phyloP scores from a whole-genome alignment of 1,140 invertebrate genomes.

The Fopius arisanus region DNA sequence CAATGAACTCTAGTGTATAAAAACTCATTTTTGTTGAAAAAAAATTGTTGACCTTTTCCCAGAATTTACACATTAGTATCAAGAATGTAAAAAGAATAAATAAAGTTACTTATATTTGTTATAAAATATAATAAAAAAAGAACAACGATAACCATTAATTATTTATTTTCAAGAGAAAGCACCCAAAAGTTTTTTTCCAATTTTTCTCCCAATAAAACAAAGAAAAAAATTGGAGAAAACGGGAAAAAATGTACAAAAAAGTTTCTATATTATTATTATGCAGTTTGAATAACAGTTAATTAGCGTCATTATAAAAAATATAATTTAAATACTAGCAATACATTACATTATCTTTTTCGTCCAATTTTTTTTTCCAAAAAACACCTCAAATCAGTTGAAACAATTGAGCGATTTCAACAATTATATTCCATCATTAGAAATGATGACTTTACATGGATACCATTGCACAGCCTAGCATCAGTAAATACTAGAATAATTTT shows the following conservation, averaged over 20 bases:
- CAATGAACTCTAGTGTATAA: background rate
- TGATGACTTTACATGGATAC: background rate
- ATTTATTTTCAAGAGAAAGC: no score
- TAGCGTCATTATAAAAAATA: constrained; percentile 5
- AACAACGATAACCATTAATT: no score
- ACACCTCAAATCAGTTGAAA: background rate
- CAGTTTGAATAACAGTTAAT: background rate
- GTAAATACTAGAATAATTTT: background rate
- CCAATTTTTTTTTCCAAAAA: background rate
- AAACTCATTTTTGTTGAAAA: background rate
- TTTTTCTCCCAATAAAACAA: background rate
- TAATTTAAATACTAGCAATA: constrained; percentile 1
- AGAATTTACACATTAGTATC: background rate
- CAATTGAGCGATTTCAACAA: background rate
- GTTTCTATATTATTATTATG: constrained; percentile 6
- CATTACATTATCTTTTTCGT: background rate
- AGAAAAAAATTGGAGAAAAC: background rate
- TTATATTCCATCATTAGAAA: background rate
- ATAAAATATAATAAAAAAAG: no score
- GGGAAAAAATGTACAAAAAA: background rate
- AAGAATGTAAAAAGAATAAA: no score
- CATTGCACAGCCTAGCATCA: background rate
- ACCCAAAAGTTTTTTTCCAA: no score
- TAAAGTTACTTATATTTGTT: no score
- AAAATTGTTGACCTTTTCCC: background rate